Percentiles rank a stretch among this genome's conserved stretches.
Conservation (phyloP, 2,888 invertebrate species). For the Fragum whitleyi region DNA sequence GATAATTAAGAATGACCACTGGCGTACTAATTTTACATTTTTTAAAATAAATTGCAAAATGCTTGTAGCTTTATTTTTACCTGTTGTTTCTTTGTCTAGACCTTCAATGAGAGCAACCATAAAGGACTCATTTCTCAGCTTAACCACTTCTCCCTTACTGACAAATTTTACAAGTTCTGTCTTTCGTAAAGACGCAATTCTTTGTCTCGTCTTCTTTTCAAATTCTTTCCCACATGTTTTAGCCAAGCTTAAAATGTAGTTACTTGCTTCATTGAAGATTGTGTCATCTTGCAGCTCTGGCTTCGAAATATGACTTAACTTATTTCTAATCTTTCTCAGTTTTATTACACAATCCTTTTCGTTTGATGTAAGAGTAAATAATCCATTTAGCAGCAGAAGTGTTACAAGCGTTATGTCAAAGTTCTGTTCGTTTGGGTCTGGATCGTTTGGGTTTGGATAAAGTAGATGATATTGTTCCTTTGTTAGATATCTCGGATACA, state of each 20-base stretch:
- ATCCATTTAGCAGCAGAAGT: neutral
- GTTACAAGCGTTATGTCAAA: slow-evolving; percentile 16
- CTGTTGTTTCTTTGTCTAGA: neutral
- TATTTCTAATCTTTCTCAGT: slow-evolving; percentile 4
- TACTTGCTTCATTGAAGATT: neutral
- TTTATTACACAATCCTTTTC: neutral
- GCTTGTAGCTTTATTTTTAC: no score
- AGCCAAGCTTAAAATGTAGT: neutral
- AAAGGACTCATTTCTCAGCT: neutral
- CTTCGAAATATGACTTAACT: slow-evolving; percentile 17
- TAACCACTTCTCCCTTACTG: neutral
- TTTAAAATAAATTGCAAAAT: no score
- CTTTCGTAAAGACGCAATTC: neutral
- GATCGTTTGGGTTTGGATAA: neutral
- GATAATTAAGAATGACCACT: no score
- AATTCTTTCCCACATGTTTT: neutral
- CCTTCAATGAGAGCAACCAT: neutral
- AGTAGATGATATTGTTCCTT: slow-evolving; percentile 3
- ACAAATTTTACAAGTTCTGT: neutral
- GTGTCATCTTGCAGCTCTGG: slow-evolving; percentile 21
- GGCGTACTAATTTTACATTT: no score
- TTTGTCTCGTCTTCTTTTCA: neutral
- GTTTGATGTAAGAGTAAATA: neutral
- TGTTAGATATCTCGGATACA: neutral
- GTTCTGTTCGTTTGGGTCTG: no score